phyloP scores from a whole-genome alignment of 1,140 invertebrate genomes.

The Brachionus calyciflorus region DNA sequence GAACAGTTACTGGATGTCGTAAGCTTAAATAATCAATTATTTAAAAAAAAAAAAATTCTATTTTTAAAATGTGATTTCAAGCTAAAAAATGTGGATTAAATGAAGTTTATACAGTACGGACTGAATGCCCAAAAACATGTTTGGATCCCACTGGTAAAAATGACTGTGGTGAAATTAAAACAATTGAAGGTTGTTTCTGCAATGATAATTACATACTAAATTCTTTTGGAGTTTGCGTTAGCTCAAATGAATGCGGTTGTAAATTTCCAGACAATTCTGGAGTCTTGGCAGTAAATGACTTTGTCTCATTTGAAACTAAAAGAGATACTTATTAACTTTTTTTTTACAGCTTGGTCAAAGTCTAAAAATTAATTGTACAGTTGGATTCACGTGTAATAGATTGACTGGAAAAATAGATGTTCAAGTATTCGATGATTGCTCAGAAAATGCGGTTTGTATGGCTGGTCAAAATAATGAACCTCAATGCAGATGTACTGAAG shows the following conservation, averaged over 20 bases:
- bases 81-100: slow-evolving; percentile 11
- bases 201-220: not conserved
- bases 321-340: not conserved
- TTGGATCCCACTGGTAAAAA: not conserved
- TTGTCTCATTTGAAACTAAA: not conserved
- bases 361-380: not conserved
- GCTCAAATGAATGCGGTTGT: slow-evolving; percentile 19
- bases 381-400: not conserved
- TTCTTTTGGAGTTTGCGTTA: not conserved
- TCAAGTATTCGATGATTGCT: not conserved
- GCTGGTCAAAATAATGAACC: not conserved
- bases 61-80: not conserved
- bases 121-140: slow-evolving; percentile 21
- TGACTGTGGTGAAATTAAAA: slow-evolving; percentile 27
- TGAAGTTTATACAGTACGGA: not conserved
- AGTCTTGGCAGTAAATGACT: not conserved
- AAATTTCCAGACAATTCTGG: slow-evolving; percentile 15
- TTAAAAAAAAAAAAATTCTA: not conserved
- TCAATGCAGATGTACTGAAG: not conserved
- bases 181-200: slow-evolving; percentile 34
- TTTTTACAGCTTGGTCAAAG: not conserved
- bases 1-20: slow-evolving; percentile 23
- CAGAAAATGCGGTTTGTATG: not conserved
- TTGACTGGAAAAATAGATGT: not conserved
- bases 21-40: not conserved